These are phyloP conservation scores for Aspidiotus destructor DNA, from an alignment of 2,888 invertebrate species.

Conservation along the genomic window DNA sequence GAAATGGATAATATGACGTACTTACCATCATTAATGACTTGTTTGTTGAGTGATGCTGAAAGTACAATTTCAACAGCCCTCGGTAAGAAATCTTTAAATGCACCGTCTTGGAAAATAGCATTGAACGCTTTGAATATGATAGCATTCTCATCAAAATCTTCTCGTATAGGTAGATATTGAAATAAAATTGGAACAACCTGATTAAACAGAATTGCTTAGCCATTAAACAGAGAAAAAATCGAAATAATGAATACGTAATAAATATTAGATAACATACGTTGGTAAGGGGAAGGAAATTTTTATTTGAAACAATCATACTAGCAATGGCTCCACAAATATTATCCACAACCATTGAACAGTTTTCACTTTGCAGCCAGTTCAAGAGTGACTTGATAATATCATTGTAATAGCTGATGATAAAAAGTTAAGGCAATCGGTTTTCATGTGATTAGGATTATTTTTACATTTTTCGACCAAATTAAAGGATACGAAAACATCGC, in stretches of 20 bases:
- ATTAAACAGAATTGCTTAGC: background rate
- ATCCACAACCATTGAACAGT: conserved; percentile 21
- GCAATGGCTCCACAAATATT: conserved; percentile 24
- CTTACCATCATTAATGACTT: conserved; percentile 18
- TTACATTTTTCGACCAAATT: background rate
- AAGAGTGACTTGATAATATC: conserved; percentile 3
- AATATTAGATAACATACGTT: conserved; percentile 8
- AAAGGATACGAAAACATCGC: conserved; percentile 26
- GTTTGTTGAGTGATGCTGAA: conserved; percentile 12
- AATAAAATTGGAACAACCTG: conserved; percentile 19
- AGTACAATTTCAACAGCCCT: conserved; percentile 18
- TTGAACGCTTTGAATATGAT: conserved; percentile 15
- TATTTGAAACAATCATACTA: conserved; percentile 19
- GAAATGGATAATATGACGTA: background rate
- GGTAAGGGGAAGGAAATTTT: conserved; percentile 12
- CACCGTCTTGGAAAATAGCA: conserved; percentile 6
- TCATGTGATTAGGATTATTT: background rate
- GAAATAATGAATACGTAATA: background rate
- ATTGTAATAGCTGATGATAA: conserved; percentile 17
- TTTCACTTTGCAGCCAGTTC: conserved; percentile 18
- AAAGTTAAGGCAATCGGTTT: background rate
- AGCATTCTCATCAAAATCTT: conserved; percentile 26
- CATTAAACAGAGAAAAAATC: too few relatives aligned
- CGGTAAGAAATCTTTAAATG: conserved; percentile 16
- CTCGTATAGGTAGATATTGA: conserved; percentile 17